Evolutionary conservation across 2,888 invertebrate genomes (phyloP), one percentile per base, ranked within the genome.

Genomic region (Apamea anceps): DNA sequence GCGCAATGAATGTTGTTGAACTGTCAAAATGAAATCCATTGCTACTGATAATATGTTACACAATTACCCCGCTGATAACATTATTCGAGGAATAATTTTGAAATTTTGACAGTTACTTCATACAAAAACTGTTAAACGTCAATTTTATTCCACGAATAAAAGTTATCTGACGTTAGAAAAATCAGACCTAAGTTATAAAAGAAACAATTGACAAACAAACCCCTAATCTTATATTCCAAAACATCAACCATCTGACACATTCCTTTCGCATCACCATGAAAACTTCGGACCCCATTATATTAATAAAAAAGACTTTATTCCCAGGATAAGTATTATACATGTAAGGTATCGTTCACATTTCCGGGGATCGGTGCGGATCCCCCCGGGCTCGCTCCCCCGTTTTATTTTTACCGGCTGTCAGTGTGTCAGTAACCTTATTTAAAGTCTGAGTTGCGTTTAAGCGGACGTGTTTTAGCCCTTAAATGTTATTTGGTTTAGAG

Each of bases 241-340:
- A 42, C 32, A 66, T 18, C 2, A 25, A 66, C 51, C 18, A 28
- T 6, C 45, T 32, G 60, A 25, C 71, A 78, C 45, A 67, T 48
- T 21, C 48, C 54, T 65, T 57, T 51, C 13, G 4, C 10, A 45
- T 83, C 57, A 75, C 42, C 73, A 68, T 79, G 65, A 72, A 75
- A 81, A 76, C 70, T 79, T 73, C 28, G 21, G 72, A 78, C 72
- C 51, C 63, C 75, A 60, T 80, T 86, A 75, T 82, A 86, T 81
- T 84, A 88, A 86, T 89, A 89, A 75, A 78, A 81, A 83, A 68
- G 74, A 78, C 71, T 86, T 85, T 65, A 57, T 80, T 81, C 80
- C 0, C 8, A 42, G 80, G 83, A 74, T 72, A 75, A 80, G 79
- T 86, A 79, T 85, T 66, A 82, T 80, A 85, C 73, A 73, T 82